Evolutionary conservation across 2,797 vertebrate species (phyloP).

Genomic region (Macroramphosus scolopax): DNA sequence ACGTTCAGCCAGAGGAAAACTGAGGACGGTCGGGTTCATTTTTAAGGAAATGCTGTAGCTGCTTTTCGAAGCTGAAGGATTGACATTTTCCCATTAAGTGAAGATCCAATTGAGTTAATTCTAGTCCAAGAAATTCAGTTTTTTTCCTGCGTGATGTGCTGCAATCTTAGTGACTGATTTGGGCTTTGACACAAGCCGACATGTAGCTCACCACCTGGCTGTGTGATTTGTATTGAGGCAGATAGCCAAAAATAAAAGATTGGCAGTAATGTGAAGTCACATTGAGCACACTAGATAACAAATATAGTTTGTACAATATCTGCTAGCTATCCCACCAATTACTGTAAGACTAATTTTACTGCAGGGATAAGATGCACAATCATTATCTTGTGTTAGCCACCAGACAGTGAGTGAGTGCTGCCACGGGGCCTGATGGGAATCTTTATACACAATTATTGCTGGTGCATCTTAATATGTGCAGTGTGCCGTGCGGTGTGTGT

Average conservation of each 20-base stretch:
- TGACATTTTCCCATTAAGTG: neutral
- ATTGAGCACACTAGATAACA: no score
- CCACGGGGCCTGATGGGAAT: conserved; percentile 39
- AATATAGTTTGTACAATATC: no score
- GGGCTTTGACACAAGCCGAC: conserved; percentile 8
- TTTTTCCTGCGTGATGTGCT: conserved; percentile 5
- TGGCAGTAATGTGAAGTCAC: no score
- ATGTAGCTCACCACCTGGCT: neutral
- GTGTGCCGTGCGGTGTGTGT: conserved; percentile 22
- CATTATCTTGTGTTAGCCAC: conserved; percentile 53
- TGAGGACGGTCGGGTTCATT: neutral
- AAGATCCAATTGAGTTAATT: neutral
- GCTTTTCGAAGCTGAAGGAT: neutral
- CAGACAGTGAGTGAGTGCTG: conserved; percentile 51
- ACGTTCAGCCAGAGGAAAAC: neutral
- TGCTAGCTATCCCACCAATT: no score
- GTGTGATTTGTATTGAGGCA: conserved; percentile 9
- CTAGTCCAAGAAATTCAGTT: neutral
- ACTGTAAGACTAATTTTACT: no score
- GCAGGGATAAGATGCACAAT: conserved; percentile 34
- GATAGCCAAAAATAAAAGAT: conserved; percentile 16
- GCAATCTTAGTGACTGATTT: conserved; percentile 7
- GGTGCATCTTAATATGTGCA: conserved; percentile 30
- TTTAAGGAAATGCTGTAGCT: neutral
- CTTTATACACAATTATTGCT: conserved; percentile 56